These are phyloP conservation scores for Nomia melanderi DNA, from an alignment of 1,140 invertebrate genomes.

Conservation along the genomic window DNA sequence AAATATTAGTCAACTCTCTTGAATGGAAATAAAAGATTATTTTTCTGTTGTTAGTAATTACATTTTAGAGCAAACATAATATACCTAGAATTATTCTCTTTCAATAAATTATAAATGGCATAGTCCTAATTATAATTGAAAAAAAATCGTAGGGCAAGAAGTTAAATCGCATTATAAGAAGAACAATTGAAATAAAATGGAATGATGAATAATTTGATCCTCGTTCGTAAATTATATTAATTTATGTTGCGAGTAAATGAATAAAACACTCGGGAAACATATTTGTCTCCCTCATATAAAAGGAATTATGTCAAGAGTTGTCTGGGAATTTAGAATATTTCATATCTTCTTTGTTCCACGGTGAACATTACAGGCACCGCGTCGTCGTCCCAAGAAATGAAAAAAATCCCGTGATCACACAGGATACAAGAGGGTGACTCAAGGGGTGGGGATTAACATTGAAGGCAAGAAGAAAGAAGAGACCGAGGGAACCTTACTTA, in stretches of 20 bases:
- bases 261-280: background rate
- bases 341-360: conserved; percentile 40
- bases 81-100: no score
- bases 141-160: no score
- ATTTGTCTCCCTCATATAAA: background rate
- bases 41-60: no score
- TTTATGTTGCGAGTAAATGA: background rate
- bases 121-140: no score
- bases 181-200: no score
- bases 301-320: conserved; percentile 2
- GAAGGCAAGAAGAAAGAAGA: conserved; percentile 47
- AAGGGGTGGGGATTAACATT: conserved; percentile 50
- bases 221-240: no score
- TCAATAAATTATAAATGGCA: no score
- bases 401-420: conserved; percentile 50
- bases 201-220: no score
- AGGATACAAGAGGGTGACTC: conserved; percentile 45
- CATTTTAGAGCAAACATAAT: no score
- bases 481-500: conserved; percentile 70
- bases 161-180: no score
- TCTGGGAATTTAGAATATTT: conserved; percentile 36
- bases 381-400: conserved; percentile 45
- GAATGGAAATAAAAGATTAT: no score
- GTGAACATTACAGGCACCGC: conserved; percentile 23
- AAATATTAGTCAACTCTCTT: no score